Evolutionary conservation across 2,888 invertebrate genomes (phyloP), one percentile per base, ranked within the genome.

Genomic region (Eueremaeus valkanovi): DNA sequence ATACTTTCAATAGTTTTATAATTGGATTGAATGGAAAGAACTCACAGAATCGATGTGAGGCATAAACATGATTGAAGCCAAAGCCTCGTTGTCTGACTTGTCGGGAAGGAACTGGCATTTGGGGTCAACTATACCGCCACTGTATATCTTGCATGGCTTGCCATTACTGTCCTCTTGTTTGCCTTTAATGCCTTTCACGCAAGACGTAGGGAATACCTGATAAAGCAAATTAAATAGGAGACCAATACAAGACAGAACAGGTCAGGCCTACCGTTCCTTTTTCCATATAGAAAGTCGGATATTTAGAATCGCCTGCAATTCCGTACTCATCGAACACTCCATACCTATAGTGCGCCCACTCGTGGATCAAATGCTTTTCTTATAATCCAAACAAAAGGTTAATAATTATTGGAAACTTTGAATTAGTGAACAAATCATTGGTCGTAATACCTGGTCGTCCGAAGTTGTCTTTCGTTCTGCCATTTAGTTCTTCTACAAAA

Each of bases 291-390:
- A 61, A 76, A 1, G 40, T 33, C 16, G 88, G 88, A 81, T 88
- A 88, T 49, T 88, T 85, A 0, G 85, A 84, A 81, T 88, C 88
- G 66, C 85, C 85, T 61, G 83, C 82, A 80, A 86, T 88, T 0
- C 88, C 88, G 77, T 86, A 86, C 81, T 89, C 89, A 79, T 89
- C 89, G 81, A 89, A 89, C 3, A 89, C 86, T 3, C 89, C 89
- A 83, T 88, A 89, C 0, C 89, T 86, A 80, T 88, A 88, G 83
- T 88, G 89, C 6, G 88, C 87, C 85, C 88, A 89, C 80, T 89
- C 87, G 79, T 87, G 87, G 0, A 88, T 40, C 36, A 73, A 74
- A 36, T 78, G 78, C 33, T 77, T 73, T 42, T 77, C 78, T 78
- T 70, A 24, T n/a, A n/a, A 51, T 21, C 21, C n/a, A 21, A 21